phyloP scores from a whole-genome alignment of 1,140 invertebrate genomes.

The Zaprionus vittiger region DNA sequence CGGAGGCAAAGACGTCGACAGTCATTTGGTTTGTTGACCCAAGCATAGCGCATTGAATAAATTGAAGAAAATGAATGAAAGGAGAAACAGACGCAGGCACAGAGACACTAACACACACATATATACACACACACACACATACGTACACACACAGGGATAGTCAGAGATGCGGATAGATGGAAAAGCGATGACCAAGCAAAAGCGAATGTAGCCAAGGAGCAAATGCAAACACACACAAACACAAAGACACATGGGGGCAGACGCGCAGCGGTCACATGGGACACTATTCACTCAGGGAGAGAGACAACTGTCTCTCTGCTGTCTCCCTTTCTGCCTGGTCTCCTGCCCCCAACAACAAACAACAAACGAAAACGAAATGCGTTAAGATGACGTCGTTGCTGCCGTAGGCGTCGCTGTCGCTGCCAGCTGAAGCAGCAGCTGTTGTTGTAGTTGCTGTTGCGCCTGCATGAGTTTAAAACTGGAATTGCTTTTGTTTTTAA shows the following conservation, averaged over 20 bases:
- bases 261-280: slow-evolving; percentile 54
- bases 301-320: slow-evolving; percentile 14
- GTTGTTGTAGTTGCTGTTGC: slow-evolving; percentile 35
- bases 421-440: slow-evolving; percentile 9
- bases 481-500: slow-evolving; percentile 56
- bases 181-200: slow-evolving; percentile 45
- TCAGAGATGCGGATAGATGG: slow-evolving; percentile 21
- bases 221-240: slow-evolving; percentile 12
- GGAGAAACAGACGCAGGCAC: slow-evolving; percentile 32
- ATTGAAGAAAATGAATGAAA: slow-evolving; percentile 61
- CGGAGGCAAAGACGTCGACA: slow-evolving; percentile 25
- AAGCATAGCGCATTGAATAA: slow-evolving; percentile 59
- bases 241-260: slow-evolving; percentile 8
- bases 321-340: background rate
- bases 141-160: background rate
- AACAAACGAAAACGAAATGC: slow-evolving; percentile 64
- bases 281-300: slow-evolving; percentile 39
- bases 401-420: slow-evolving; percentile 30
- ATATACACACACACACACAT: slow-evolving; percentile 12
- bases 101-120: slow-evolving; percentile 10
- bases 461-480: slow-evolving; percentile 59
- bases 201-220: slow-evolving; percentile 43
- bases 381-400: slow-evolving; percentile 60
- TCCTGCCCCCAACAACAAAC: slow-evolving; percentile 10
- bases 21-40: slow-evolving; percentile 74